A percentile compares a stretch with the other conserved stretches of the same genome.
Conservation (phyloP, 2,797 vertebrate species). For the Clarias fuscus region DNA sequence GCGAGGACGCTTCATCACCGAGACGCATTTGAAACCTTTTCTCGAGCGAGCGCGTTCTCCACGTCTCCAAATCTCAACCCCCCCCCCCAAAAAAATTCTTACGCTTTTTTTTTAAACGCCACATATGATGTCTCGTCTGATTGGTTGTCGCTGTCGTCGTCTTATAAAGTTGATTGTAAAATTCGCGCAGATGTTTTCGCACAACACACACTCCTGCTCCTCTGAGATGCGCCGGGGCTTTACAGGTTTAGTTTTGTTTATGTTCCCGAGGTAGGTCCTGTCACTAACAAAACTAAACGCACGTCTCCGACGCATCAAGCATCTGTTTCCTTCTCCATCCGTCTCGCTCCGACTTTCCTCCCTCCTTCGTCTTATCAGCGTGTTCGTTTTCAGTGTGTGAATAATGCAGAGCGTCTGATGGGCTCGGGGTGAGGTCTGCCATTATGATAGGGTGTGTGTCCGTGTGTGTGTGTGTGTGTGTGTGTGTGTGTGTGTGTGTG, state of each 20-base stretch:
- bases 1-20: neutral
- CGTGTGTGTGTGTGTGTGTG: neutral
- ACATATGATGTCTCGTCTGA: neutral
- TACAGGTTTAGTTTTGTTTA: neutral
- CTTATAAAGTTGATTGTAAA: neutral
- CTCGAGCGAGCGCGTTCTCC: too few relatives aligned
- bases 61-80: neutral
- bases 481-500: neutral
- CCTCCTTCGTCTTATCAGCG: neutral
- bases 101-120: too few relatives aligned
- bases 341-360: neutral
- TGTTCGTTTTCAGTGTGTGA: conserved; percentile 3
- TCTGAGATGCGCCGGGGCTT: neutral
- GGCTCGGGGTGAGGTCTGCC: conserved; percentile 7
- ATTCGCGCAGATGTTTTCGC: neutral
- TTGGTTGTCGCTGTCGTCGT: neutral
- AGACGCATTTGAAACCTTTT: neutral
- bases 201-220: neutral
- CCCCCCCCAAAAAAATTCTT: too few relatives aligned
- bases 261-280: neutral
- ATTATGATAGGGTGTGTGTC: neutral
- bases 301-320: neutral
- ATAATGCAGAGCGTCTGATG: conserved; percentile 23
- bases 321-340: neutral
- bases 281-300: neutral